A percentile compares a stretch with the other conserved stretches of the same genome.
phyloP scores from a whole-genome alignment of 2,797 vertebrate genomes.

The Eupleurogrammus muticus region DNA sequence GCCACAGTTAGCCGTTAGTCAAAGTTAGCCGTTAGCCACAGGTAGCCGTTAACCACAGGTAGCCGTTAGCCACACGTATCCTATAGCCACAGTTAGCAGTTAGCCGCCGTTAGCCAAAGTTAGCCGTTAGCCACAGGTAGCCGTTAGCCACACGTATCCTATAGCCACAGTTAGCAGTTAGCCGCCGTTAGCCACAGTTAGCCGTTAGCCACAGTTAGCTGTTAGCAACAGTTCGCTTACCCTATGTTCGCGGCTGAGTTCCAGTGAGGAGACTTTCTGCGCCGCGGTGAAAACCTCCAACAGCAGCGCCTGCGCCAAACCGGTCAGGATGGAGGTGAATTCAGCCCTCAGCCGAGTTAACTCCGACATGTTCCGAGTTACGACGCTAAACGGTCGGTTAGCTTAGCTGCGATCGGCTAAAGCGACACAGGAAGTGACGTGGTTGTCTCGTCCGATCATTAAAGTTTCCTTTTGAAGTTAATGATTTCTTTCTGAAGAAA shows the following conservation, averaged over 20 bases:
- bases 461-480: neutral
- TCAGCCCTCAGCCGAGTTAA: conserved; percentile 14
- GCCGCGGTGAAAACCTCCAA: conserved; percentile 15
- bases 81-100: no score
- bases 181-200: no score
- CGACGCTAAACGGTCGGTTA: neutral
- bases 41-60: conserved; percentile 9
- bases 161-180: no score
- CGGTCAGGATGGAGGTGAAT: conserved; percentile 14
- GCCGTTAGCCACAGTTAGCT: no score
- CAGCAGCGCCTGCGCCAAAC: conserved; percentile 35
- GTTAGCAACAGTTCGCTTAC: conserved; percentile 26
- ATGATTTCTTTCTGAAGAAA: no score
- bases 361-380: conserved; percentile 22
- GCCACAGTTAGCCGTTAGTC: no score
- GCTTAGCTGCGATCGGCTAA: conserved; percentile 6
- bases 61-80: no score
- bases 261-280: neutral
- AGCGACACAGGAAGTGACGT: conserved; percentile 49
- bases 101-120: conserved; percentile 12
- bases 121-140: no score
- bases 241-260: conserved; percentile 10
- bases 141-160: no score
- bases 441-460: neutral
- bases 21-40: no score